Evolutionary conservation across 2,888 invertebrate species (phyloP).

Genomic region (Agonum fuliginosum): DNA sequence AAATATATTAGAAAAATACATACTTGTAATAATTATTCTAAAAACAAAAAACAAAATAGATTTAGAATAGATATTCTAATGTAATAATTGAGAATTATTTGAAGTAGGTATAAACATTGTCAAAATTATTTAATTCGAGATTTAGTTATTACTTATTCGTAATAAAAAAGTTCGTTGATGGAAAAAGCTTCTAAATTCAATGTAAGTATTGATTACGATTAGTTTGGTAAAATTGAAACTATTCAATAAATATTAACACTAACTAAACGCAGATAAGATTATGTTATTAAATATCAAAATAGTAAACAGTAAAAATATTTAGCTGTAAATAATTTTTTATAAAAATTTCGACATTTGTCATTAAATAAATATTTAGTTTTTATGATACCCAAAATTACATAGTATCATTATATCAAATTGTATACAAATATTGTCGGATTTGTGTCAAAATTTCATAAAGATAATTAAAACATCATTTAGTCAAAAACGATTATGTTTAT

Average conservation of each 20-base stretch:
- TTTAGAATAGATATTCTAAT: no score
- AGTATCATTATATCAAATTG: constrained; percentile 26
- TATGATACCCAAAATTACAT: constrained; percentile 9
- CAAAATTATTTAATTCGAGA: no score
- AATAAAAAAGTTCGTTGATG: no score
- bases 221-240: no score
- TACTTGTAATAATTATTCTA: no score
- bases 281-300: constrained; percentile 15
- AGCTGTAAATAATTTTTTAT: not conserved
- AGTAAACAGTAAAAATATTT: constrained; percentile 13
- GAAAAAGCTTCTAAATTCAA: no score
- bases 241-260: constrained; percentile 31
- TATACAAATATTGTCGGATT: constrained; percentile 9
- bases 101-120: no score
- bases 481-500: not conserved
- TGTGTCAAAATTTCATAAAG: constrained; percentile 31
- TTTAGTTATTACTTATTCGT: no score
- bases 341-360: constrained; percentile 36
- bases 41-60: no score
- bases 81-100: no score
- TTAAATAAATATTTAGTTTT: constrained; percentile 30
- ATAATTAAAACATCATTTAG: constrained; percentile 29
- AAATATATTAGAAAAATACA: no score
- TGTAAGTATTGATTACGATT: no score
- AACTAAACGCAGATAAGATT: constrained; percentile 31